A percentile compares a stretch with the other conserved stretches of the same genome.
Conservation (phyloP, 2,888 invertebrate species). For the Cyaniris semiargus region DNA sequence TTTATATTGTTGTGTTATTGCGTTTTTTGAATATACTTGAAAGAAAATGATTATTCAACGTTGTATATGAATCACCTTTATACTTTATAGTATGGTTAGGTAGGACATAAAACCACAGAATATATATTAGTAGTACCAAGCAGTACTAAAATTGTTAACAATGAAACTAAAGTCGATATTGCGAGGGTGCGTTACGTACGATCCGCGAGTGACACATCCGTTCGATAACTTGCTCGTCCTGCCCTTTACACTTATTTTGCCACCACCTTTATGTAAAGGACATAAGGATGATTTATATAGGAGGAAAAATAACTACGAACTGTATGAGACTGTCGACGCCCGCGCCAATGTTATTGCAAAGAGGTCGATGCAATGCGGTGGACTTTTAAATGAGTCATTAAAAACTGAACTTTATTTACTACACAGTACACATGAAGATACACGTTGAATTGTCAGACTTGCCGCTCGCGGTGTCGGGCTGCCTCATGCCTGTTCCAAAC, state of each 20-base stretch:
- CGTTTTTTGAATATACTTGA: not conserved
- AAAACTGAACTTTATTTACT: not conserved
- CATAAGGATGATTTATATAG: not conserved
- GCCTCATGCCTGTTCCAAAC: not conserved
- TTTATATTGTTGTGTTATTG: not conserved
- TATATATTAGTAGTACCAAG: too few relatives aligned
- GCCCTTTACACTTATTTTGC: not conserved
- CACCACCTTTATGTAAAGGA: not conserved
- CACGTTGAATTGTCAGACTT: not conserved
- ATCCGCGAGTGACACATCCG: slow-evolving; percentile 72
- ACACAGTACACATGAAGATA: not conserved
- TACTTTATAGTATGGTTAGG: not conserved
- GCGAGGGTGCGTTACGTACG: slow-evolving; percentile 43
- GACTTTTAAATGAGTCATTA: not conserved
- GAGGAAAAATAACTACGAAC: not conserved
- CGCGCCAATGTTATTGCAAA: not conserved
- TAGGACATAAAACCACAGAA: not conserved
- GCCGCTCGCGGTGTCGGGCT: too few relatives aligned
- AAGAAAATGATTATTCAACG: not conserved
- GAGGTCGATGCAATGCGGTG: not conserved
- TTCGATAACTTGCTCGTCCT: slow-evolving; percentile 57
- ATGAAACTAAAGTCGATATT: slow-evolving; percentile 14
- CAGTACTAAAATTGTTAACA: not conserved
- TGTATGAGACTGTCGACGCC: not conserved
- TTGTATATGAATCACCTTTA: slow-evolving; percentile 8